Percentiles rank a stretch among this genome's conserved stretches.
Conservation (phyloP, 2,113 vertebrate genomes). For the Passer domesticus region DNA sequence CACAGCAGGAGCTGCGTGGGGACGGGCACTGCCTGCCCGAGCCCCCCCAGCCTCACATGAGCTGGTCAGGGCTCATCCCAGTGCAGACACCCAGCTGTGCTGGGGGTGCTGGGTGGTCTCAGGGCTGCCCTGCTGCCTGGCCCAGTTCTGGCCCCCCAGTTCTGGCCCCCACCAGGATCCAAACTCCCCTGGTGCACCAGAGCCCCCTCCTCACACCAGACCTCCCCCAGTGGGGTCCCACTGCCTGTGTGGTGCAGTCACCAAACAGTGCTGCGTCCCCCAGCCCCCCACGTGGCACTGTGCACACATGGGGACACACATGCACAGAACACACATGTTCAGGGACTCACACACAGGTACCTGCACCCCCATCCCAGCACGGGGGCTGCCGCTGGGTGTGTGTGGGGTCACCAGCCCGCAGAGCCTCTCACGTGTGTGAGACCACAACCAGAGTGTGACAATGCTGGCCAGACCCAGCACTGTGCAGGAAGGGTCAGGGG, state of each 20-base stretch:
- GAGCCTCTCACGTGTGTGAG: neutral
- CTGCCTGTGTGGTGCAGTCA: neutral
- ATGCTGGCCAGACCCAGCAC: neutral
- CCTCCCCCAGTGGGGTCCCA: neutral
- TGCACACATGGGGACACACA: neutral
- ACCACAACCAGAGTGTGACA: fast-evolving
- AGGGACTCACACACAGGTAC: neutral
- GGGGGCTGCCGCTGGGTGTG: neutral
- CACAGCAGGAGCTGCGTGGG: neutral
- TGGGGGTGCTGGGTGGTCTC: neutral
- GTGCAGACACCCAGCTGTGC: neutral
- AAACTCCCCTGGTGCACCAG: neutral
- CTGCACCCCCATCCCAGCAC: too few species aligned
- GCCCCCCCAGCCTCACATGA: neutral
- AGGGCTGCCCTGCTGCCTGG: neutral
- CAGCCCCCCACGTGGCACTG: fast-evolving
- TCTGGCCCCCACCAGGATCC: too few species aligned
- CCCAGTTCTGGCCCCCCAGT: neutral
- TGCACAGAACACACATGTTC: neutral
- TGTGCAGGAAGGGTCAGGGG: fast-evolving
- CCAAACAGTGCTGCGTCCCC: neutral
- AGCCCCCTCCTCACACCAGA: neutral
- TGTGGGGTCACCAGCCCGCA: neutral
- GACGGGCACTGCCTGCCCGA: neutral
- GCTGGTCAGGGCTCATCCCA: neutral